Evolutionary conservation across 2,113 vertebrate species (phyloP), one percentile per base, ranked within the genome.

Genomic region (Calidris pygmaea): DNA sequence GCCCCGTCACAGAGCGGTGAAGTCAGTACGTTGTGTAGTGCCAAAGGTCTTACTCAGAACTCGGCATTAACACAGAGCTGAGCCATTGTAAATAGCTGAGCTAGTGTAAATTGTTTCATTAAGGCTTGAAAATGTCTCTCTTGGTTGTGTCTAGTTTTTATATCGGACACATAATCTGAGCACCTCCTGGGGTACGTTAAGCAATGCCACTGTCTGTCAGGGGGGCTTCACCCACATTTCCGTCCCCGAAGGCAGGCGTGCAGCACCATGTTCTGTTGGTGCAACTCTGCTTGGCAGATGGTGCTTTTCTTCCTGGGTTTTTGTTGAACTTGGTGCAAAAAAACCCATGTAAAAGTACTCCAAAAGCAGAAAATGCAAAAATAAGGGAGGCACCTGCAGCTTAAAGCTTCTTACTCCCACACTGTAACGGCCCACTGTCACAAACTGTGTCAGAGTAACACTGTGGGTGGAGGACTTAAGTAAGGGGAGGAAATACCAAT

Each of bases 1-100:
- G 34, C 23, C 59, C 15, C n/a, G 6, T 21, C 8, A 5, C 45
- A 10, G 12, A 5, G 6, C 43, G 9, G 50, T 6, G 24, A 62
- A 15, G 17, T 43, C n/a, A 22, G 26, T 3, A 8, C 8, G 0
- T 22, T 7, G 1, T 11, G 26, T 8, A 26, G 48, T 9, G 37
- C 43, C 56, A 73, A 5, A 63, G 32, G 9, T 32, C 87, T 68
- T 26, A n/a, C 35, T 81, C 59, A 63, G 83, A 27, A 3, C 53
- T 62, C 6, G 0, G 19, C 14, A 1, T 15, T 50, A 45, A 27
- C 0, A 39, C 37, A 20, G 35, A 39, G 48, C 91, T 7, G 47
- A 70, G 41, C 53, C 43, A 7, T 7, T 20, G 45, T 45, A 19
- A 20, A 19, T 8, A 45, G 45, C 45, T 47, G 45, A 47, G 45